Base-by-base conservation (phyloP, 2,113 vertebrate genomes). In the Phaethon lepturus region DNA sequence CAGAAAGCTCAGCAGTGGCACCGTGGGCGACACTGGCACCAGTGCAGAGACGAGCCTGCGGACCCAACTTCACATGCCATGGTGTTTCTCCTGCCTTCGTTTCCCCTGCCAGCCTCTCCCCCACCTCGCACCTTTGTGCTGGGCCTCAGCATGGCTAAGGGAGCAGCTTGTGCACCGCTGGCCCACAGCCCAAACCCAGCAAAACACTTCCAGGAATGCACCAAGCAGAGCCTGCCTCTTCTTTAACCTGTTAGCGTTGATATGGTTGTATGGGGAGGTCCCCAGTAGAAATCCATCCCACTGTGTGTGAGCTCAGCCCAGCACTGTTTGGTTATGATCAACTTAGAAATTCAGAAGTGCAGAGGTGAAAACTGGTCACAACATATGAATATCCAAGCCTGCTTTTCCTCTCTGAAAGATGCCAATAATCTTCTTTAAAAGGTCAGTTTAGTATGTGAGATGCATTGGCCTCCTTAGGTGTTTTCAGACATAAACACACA, bases 181-280 rank as follows among this genome's bases (percentile, higher is more conserved):
- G 5, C 49, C 20, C 55, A 28, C 28, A 33, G 49, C 45, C 59
- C 56, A 71, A 64, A 66, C 9, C 40, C 52, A 71, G 62, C n/a
- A 90, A 33, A 73, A 68, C 45, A 7, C 72, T 35, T 35, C 15
- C 52, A 40, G 76, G 38, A 44, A 45, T 7, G 44, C 19, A 22
- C 47, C 1, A 1, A 62, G 60, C 82, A 84, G 28, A 67, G 44
- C 18, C 69, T 77, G 55, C 17, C 29, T 53, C 40, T 60, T 33
- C 50, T 56, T n/a, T n/a, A 72, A 31, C 6, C 11, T 40, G 50
- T 17, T 53, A 17, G 42, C 11, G 5, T 5, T 1, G 10, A 26
- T 17, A 18, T 0, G 3, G 45, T 42, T 40, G 8, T 4, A 2
- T 4, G 4, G 10, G 6, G 17, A 28, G 16, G 6, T 49, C 56